Evolutionary conservation across 2,888 invertebrate genomes (phyloP), one percentile per base, ranked within the genome.

Genomic region (Andrena fulva): DNA sequence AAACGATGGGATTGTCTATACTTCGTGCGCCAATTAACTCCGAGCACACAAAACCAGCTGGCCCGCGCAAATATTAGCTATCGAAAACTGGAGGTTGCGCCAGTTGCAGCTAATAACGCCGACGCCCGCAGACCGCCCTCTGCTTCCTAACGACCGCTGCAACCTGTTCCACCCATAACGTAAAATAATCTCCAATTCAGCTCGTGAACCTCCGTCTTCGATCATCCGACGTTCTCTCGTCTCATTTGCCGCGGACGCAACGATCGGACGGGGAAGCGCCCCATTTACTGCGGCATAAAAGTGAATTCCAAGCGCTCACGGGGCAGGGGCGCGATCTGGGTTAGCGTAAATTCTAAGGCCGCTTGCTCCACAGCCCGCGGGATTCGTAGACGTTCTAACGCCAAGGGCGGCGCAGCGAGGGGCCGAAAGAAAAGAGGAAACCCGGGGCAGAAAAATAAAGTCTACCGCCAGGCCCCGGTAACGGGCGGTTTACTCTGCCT

Each of bases 261-360:
- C 48, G 50, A 62, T 70, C 54, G 16, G 10, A 33, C 33, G 54
- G 35, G 50, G 62, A 60, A 24, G 71, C 82, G 73, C 63, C 79
- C 86, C 84, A 87, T 87, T 87, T 89, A 85, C 87, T 72, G 74
- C 72, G 72, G 69, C 82, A 80, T 87, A 84, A 85, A 85, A 84
- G 82, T 84, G 85, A 87, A 85, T 89, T 86, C 81, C 84, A 54
- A 59, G 35, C 27, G 20, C 48, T 70, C 64, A n/a, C 71, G 82
- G 56, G 56, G 69, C 64, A 77, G 77, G 80, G 86, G 87, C 70
- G 80, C 83, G 85, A 90, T 88, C 84, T 81, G 81, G 77, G 85
- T 87, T 85, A 84, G 79, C 78, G 78, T 87, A 88, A 88, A 87
- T 88, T 85, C 82, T 85, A 76, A 80, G 78, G 81, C 35, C 60